Conservation (phyloP, 2,797 vertebrate genomes). For the Cynodonichthys magdalenae region DNA sequence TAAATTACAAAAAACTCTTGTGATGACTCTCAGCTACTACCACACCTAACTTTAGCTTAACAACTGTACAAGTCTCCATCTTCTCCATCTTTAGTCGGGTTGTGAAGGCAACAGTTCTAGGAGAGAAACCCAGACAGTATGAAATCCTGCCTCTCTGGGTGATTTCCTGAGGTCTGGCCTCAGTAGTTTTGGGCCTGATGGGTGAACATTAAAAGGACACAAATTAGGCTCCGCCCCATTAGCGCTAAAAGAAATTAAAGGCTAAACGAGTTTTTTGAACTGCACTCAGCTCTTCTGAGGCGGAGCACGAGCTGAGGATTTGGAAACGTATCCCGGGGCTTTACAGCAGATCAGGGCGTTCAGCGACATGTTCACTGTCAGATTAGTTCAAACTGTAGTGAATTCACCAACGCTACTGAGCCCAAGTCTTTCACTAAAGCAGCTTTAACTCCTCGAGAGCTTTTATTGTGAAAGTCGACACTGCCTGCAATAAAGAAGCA, state of each 20-base stretch:
- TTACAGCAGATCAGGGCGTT: constrained; percentile 3
- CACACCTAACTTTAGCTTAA: too few species aligned
- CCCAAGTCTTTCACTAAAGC: not conserved
- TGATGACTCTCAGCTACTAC: too few species aligned
- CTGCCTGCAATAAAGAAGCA: constrained; percentile 11
- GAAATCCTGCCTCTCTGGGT: not conserved
- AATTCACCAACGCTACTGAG: constrained; percentile 1
- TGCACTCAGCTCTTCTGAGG: not conserved
- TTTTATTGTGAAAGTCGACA: constrained; percentile 4
- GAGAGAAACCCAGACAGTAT: too few species aligned
- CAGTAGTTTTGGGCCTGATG: constrained; percentile 42
- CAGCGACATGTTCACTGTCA: not conserved
- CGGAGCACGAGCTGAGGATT: constrained; percentile 10
- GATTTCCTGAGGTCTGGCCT: constrained; percentile 9
- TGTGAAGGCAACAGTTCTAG: too few species aligned
- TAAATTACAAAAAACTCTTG: too few species aligned
- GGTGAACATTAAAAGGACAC: constrained; percentile 38
- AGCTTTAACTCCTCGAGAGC: constrained; percentile 14
- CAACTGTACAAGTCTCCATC: too few species aligned
- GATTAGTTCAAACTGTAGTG: not conserved
- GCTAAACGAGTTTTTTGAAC: constrained; percentile 25
- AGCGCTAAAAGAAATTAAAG: constrained; percentile 3
- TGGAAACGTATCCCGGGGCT: constrained; percentile 2
- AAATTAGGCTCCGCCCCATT: constrained; percentile 22
- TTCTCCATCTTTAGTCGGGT: too few species aligned